Base-by-base conservation (phyloP, 2,888 invertebrate genomes). In the Cordilura impudica region DNA sequence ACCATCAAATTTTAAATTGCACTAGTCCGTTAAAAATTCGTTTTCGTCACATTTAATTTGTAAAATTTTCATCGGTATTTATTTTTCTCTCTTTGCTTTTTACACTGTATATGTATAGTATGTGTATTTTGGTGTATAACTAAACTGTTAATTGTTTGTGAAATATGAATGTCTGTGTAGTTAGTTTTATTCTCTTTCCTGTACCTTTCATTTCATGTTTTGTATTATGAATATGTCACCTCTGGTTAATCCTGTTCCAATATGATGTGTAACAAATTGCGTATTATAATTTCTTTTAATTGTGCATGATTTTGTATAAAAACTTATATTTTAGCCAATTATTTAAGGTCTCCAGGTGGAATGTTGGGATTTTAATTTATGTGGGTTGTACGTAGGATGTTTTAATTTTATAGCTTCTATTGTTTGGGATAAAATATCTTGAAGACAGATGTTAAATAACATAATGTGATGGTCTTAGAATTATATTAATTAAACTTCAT, bases 31-130 rank as follows among this genome's bases (percentile, higher is more conserved):
- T 84, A 80, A 86, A 86, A 87, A 87, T 87, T 82, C 63, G 12
- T 82, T 71, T 88, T 87, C 87, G 87, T 88, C 88, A 87, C 87
- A 86, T 85, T 84, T 86, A 84, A 88, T 88, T 87, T 87, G 85
- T 83, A 81, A 83, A 83, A 85, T 87, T 85, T 79, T 71, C 56
- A 54, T 47, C 58, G 73, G 31, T 72, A 47, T 65, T 69, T 63
- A 26, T 63, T 19, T 39, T 29, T 12, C 43, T 23, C 39, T 54
- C 35, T 47, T 16, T 61, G 14, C 2, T 4, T 56, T 21, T n/a
- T 29, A 10, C 18, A 16, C 16, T 23, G 35, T 60, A 14, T 61
- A 26, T n/a, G 51, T 26, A 54, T 69, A 21, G 35, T 8, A 65
- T 70, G 56, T 74, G 51, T 63, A 29, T 8, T 61, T 61, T 56